Evolutionary conservation across 2,797 vertebrate species (phyloP), one percentile per base, ranked within the genome.

Genomic region (Pogoniulus pusillus): DNA sequence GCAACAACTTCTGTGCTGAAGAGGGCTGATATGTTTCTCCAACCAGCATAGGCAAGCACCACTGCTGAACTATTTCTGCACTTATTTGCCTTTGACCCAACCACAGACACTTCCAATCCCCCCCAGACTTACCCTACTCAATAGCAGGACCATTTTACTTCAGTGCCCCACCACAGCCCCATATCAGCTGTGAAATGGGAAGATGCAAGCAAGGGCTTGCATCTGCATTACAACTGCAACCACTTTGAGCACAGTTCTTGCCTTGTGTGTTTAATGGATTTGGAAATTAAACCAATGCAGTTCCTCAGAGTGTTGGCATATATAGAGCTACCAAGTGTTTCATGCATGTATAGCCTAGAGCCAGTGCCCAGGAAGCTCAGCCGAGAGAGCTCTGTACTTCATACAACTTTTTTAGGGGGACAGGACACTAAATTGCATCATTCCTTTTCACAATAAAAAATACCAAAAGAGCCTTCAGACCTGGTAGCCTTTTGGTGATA

Each of bases 31-130:
- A 1, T 6, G 10, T 37, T 79, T 41, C 41, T 66, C 23, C 47
- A 69, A 0, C 19, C 24, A 0, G 22, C 0, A 0, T 0, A 59
- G 23, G 5, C 1, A 13, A 55, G 19, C 24, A 17, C 29, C 2
- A 1, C 15, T 10, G 5, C 3, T 4, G 23, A 22, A 18, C 58
- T 8, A 32, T 23, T 82, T n/a, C 29, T 62, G 41, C 41, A 4
- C 47, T 51, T 16, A 2, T 9, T 29, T 32, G 16, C 29, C 30
- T 76, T 60, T 35, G 10, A 20, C 43, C 55, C 43, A 60, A 12
- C 20, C 22, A 39, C 37, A 57, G 43, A 24, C 10, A 7, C 8
- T 41, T 30, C 39, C 58, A 63, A 7, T 8, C 26, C n/a, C 39
- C 66, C 30, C 45, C 57, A 55, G 20, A 8, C 20, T 39, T 59